Evolutionary conservation across 2,888 invertebrate genomes (phyloP), one percentile per base, ranked within the genome.

Genomic region (Coleophora flavipennella): DNA sequence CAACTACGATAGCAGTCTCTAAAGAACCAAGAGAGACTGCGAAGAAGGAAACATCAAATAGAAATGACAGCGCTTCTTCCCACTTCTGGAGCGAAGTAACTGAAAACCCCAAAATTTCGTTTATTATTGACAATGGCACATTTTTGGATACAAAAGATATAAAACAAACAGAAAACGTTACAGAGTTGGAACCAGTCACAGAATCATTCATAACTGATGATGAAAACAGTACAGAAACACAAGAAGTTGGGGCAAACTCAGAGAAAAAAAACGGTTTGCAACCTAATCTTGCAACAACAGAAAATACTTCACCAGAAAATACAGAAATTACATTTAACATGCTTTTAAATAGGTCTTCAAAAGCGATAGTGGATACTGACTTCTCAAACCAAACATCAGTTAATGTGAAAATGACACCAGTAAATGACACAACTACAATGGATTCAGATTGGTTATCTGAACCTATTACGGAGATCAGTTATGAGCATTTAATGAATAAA

Each of bases 401-500:
- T 36, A 49, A 32, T 12, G 35, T 36, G 33, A 58, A 57, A 33
- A 35, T 48, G 27, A 56, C 51, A 39, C 53, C 54, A 27, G 36
- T 46, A 32, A 37, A 42, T 13, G 54, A 49, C 34, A 48, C 55
- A 20, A 44, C 50, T 14, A 62, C 65, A 29, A 67, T 67, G 13
- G 72, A 70, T 43, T 68, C 77, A 4, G 81, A 81, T 51, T 83
- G 83, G 83, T 50, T 81, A 31, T 61, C 71, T 14, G 73, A 72
- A 59, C 37, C 70, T 3, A 66, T 72, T n/a, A 67, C 74, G 14
- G 80, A 79, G 63, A 48, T 73, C 4, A 68, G 59, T 36, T 76
- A 71, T 43, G 57, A 64, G 41, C 68, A 74, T 44, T 51, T 59
- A 31, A 65, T 70, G 44, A 72, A 71, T 41, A 67, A 63, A 46